Base-by-base conservation (phyloP, 2,113 vertebrate species). In the Orycteropus afer region DNA sequence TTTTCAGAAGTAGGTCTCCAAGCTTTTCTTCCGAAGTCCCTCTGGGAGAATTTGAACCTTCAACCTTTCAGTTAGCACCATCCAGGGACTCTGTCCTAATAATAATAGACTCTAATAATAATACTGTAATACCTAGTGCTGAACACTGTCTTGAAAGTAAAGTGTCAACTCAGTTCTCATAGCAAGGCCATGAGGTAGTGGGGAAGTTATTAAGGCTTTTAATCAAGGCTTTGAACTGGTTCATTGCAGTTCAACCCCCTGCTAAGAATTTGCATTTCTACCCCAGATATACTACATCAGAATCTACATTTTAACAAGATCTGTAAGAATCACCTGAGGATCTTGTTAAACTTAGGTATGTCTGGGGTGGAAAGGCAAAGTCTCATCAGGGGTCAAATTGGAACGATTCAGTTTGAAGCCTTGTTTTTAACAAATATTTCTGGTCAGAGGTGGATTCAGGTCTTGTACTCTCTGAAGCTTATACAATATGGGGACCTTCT, bases 111-210 rank as follows among this genome's bases (percentile, higher is more conserved):
- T 25, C 32, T 47, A 0, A 0, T 10, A 0, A 29, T 14, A 71
- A 47, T 6, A 1, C 74, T 47, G 6, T 4, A 1, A 63, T 27
- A 37, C 27, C 29, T 3, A 3, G 27, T 17, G 65, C 51, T 12
- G 67, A 74, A 5, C 14, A 10, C 27, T 20, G 45, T 53, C 47
- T 18, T 27, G 47, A 65, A 55, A 53, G 3, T 37, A 34, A 10
- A 29, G 1, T 0, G 0, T 4, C 76, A 8, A 29, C 32, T 34
- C 32, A 6, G n/a, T 27, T 74, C 0, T 15, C 63, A 47, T 1
- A 13, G n/a, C 23, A 25, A 78, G 23, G 29, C 37, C 5, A 2
- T 0, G 32, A 40, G 23, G 55, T 5, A 3, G 1, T 2, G 37
- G 59, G 8, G 32, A 71, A 40, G 61, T 42, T 42, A 10, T 23